Base-by-base conservation (phyloP, 2,888 invertebrate species). In the Luffia ferchaultella region DNA sequence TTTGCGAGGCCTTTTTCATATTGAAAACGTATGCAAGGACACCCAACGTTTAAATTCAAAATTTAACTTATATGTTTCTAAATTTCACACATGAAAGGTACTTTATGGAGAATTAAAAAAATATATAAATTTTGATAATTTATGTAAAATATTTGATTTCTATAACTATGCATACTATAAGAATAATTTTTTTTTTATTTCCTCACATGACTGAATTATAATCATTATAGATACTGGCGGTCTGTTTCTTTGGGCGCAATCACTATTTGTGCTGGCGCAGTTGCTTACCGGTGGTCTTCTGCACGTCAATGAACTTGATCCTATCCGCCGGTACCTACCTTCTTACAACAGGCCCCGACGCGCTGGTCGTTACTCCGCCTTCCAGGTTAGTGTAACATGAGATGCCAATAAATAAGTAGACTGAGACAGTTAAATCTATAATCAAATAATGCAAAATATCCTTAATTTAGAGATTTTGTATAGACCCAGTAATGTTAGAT, bases 271-370 rank as follows among this genome's bases (percentile, higher is more conserved):
- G 54, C 91, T 99, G 61, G 91, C 97, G 1, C 95, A 97, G 71
- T 84, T 99, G 47, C 80, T 99, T 53, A 96, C 95, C 1, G 93
- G 92, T 20, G 93, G 94, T 0, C 80, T 98, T 54, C 82, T 98
- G 50, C 95, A 97, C 68, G 92, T 97, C 40, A 97, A 96, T 65
- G 98, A 99, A 76, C 78, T 99, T 54, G 99, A 99, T 77, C 97
- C 97, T 0, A 94, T 98, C 58, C 86, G 97, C 46, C 88, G 98
- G 30, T 97, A 98, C 76, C 83, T 98, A 60, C 98, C 98, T 0
- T 97, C 97, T 0, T 97, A 96, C 70, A 97, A 97, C 71, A 85
- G 98, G 46, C 98, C 98, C 0, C 86, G 95, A 42, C 90, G 92
- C 63, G 95, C 93, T 48, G 95, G 96, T 45, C 86, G 98, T 55